Conservation (phyloP, 1,140 invertebrate species). For the Halictus rubicundus region DNA sequence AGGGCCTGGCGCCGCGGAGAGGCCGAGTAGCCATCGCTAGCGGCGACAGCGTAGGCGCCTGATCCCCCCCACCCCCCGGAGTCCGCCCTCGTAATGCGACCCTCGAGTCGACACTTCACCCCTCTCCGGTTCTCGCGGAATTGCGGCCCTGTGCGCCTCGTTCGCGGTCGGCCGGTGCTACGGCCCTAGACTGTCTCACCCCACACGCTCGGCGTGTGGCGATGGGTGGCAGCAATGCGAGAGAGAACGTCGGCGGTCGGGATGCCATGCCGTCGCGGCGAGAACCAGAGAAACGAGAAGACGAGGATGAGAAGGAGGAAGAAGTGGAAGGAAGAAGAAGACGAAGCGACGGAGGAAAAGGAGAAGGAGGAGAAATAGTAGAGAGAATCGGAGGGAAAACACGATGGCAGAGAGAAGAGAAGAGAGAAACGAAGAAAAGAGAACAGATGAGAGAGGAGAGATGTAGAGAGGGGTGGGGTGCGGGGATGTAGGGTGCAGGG, state of each 20-base stretch:
- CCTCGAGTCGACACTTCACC: conserved; percentile 7
- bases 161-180: conserved; percentile 32
- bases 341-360: neutral
- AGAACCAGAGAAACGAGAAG: neutral
- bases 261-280: neutral
- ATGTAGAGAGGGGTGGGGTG: neutral
- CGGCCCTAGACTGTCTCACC: conserved; percentile 40
- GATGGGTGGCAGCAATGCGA: conserved; percentile 36
- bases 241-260: neutral
- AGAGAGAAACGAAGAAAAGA: neutral
- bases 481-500: conserved; percentile 6
- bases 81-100: conserved; percentile 5
- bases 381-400: neutral
- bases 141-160: conserved; percentile 25
- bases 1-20: neutral
- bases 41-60: conserved; percentile 3
- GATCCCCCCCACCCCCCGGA: neutral
- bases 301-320: neutral
- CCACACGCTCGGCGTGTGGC: conserved; percentile 11
- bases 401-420: neutral
- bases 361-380: neutral
- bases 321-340: neutral
- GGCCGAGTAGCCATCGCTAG: conserved; percentile 5
- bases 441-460: neutral
- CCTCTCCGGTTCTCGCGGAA: neutral